Conservation (phyloP, 2,888 invertebrate species). For the Aplocera efformata region DNA sequence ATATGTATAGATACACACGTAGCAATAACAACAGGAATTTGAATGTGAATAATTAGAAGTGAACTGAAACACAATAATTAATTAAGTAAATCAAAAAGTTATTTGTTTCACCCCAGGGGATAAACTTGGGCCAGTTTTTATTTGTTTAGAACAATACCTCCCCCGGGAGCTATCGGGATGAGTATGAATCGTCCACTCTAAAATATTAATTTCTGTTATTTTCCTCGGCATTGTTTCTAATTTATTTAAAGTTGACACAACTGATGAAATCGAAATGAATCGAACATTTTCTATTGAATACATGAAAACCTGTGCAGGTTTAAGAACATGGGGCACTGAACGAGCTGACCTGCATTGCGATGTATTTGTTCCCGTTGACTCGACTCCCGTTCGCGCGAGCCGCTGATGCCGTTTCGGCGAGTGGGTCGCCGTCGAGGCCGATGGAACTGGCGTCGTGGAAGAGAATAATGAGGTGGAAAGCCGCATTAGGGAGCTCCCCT, state of each 20-base stretch:
- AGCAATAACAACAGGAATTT: too few species aligned
- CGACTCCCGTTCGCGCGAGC: slow-evolving; percentile 2
- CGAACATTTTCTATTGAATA: too few species aligned
- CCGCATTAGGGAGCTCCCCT: too few species aligned
- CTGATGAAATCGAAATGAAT: too few species aligned
- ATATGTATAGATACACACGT: too few species aligned
- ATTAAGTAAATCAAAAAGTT: slow-evolving; percentile 14
- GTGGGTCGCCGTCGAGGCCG: slow-evolving; percentile 16
- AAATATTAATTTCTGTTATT: slow-evolving; percentile 8
- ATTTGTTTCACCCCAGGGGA: slow-evolving; percentile 10
- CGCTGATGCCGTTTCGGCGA: slow-evolving; percentile 7
- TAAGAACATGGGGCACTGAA: too few species aligned
- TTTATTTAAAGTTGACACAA: neutral
- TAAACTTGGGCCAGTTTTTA: slow-evolving; percentile 18
- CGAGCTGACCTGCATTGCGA: slow-evolving; percentile 7
- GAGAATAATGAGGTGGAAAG: slow-evolving; percentile 15
- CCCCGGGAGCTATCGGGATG: slow-evolving; percentile 4
- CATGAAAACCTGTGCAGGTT: too few species aligned
- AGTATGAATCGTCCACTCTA: slow-evolving; percentile 13
- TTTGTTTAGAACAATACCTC: slow-evolving; percentile 22
- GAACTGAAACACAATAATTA: slow-evolving; percentile 9
- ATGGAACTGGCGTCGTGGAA: slow-evolving; percentile 12
- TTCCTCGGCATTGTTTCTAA: too few species aligned
- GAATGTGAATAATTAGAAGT: too few species aligned
- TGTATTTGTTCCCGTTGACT: slow-evolving; percentile 7